These are phyloP conservation scores for Limosa lapponica DNA, from an alignment of 2,797 vertebrate genomes.

Conservation along the genomic window DNA sequence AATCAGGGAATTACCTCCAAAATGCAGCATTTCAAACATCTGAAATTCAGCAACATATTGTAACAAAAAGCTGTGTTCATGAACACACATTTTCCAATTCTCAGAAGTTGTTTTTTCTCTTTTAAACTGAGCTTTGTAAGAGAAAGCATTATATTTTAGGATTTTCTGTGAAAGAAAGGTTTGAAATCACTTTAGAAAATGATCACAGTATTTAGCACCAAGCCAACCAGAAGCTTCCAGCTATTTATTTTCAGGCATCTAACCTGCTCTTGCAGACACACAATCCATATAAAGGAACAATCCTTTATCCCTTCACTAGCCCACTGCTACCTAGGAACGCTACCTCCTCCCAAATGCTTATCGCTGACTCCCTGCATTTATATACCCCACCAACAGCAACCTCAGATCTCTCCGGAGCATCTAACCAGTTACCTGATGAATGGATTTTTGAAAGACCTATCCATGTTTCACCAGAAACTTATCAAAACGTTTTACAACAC, in stretches of 20 bases:
- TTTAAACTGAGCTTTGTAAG: background rate
- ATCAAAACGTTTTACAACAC: background rate
- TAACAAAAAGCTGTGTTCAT: background rate
- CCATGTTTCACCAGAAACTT: background rate
- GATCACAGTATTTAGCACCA: background rate
- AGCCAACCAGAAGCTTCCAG: background rate
- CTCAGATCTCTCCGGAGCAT: background rate
- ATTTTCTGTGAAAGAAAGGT: background rate
- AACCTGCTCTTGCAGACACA: background rate
- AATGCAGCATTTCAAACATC: background rate
- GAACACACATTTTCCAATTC: background rate
- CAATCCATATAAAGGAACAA: background rate
- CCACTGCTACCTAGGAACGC: background rate
- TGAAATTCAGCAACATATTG: conserved; percentile 1
- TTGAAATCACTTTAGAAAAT: background rate
- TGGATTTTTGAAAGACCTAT: background rate
- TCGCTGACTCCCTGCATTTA: background rate
- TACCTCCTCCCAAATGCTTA: background rate
- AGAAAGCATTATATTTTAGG: background rate
- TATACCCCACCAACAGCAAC: background rate
- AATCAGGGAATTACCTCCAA: conserved; percentile 16
- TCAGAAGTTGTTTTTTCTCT: background rate
- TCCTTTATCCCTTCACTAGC: background rate
- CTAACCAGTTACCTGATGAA: background rate
- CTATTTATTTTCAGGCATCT: background rate